Base-by-base conservation (phyloP, 2,797 vertebrate species). In the Brachyrhaphis roseni region DNA sequence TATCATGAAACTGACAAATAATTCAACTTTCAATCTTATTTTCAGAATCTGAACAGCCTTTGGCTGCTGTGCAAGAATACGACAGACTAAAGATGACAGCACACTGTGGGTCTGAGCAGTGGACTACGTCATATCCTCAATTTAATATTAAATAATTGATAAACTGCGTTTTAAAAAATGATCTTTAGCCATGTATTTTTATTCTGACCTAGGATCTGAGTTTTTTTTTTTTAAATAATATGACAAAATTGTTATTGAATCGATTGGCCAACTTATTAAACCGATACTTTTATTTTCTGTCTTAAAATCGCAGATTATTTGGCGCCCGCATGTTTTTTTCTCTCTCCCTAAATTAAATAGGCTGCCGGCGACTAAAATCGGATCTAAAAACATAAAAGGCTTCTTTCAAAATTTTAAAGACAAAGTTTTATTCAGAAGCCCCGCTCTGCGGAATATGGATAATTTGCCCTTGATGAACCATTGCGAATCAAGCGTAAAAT, bases 401-500 rank as follows among this genome's bases (percentile, higher is more conserved):
- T 31, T 39, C 1, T 46, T 72, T 55, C n/a, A 68, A 79, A 83
- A 39, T 0, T 75, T 45, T 13, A 39, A 55, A 75, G 34, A 11
- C 10, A 49, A 12, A 5, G 2, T 78, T 80, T 66, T 1, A 68
- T 79, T 66, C 76, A 62, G 57, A 72, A 76, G 47, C 76, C 53
- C 23, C 55, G 64, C 20, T 10, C 73, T 59, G 34, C 72, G 43
- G 55, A 84, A 75, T 83, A 76, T 83, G 85, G 81, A 75, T 79
- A 76, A 85, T 80, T 83, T 85, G 79, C 34, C 85, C 62, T 16
- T 84, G 83, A 90, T 84, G 86, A 86, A 89, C 84, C 89, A 82
- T 85, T 79, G 86, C 31, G 76, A 95, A 93, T 90, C 77, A 87
- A 90, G 82, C 93, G 84, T 93, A 88, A 94, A 92, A 95, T 94